Conservation (phyloP, 1,140 invertebrate genomes). For the Ephestia elutella region DNA sequence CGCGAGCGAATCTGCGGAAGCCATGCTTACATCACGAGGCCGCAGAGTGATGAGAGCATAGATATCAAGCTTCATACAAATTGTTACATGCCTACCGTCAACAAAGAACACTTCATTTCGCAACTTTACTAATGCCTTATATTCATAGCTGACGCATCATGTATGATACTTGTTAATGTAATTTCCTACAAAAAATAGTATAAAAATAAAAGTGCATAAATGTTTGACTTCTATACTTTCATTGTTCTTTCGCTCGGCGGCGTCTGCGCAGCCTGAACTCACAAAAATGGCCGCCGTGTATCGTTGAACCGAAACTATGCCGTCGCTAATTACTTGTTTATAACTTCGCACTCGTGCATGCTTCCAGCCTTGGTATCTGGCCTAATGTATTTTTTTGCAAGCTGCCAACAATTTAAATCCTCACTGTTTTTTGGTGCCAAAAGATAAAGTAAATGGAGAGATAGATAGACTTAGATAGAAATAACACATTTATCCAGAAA, state of each 20-base stretch:
- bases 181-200: too few species aligned
- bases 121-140: too few species aligned
- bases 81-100: too few species aligned
- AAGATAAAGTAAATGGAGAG: not conserved
- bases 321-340: slow-evolving; percentile 17
- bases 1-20: slow-evolving; percentile 16
- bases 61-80: not conserved
- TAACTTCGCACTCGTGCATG: slow-evolving; percentile 7
- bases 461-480: not conserved
- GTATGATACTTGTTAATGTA: too few species aligned
- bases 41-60: not conserved
- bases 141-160: too few species aligned
- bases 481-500: not conserved
- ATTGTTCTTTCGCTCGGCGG: not conserved
- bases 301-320: slow-evolving; percentile 22
- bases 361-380: not conserved
- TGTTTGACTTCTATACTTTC: not conserved
- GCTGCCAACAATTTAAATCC: not conserved
- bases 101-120: too few species aligned
- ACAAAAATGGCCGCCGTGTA: slow-evolving; percentile 27
- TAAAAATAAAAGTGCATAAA: too few species aligned
- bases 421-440: not conserved
- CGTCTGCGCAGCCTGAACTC: slow-evolving; percentile 6
- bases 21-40: slow-evolving; percentile 9
- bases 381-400: not conserved